phyloP scores from a whole-genome alignment of 2,888 invertebrate genomes.

The Dynastes grantii region DNA sequence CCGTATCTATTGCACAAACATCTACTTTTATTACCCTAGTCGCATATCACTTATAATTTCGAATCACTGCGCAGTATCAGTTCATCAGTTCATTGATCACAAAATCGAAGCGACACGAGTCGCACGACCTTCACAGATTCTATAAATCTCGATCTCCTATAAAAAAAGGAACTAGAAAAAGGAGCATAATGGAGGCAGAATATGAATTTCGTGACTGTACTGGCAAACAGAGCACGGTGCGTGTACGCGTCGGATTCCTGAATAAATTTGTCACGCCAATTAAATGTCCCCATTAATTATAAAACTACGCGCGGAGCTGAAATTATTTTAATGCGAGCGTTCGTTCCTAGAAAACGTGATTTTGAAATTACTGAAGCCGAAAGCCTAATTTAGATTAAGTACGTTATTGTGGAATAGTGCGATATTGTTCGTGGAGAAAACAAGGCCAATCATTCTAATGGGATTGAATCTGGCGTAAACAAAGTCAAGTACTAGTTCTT shows the following conservation, averaged over 20 bases:
- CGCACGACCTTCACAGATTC: conserved; percentile 13
- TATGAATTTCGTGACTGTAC: conserved; percentile 21
- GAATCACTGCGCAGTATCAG: neutral
- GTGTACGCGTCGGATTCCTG: conserved; percentile 37
- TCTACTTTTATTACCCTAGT: too few relatives aligned
- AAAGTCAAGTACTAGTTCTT: neutral
- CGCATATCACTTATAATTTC: too few relatives aligned
- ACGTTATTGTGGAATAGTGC: neutral
- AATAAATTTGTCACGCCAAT: conserved; percentile 47
- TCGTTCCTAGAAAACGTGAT: conserved; percentile 24
- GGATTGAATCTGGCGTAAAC: neutral
- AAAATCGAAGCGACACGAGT: neutral
- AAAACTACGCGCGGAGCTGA: conserved; percentile 20
- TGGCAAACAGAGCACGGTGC: neutral
- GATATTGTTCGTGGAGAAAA: conserved; percentile 3
- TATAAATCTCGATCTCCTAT: conserved; percentile 12
- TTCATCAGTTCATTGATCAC: neutral
- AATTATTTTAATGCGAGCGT: conserved; percentile 35
- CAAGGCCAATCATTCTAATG: neutral
- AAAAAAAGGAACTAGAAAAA: conserved; percentile 4
- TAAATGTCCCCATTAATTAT: conserved; percentile 45
- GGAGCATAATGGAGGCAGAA: neutral
- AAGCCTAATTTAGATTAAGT: conserved; percentile 39
- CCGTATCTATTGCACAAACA: too few relatives aligned
- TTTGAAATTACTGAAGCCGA: conserved; percentile 33